phyloP scores from a whole-genome alignment of 2,797 vertebrate species.

The Cossypha caffra region DNA sequence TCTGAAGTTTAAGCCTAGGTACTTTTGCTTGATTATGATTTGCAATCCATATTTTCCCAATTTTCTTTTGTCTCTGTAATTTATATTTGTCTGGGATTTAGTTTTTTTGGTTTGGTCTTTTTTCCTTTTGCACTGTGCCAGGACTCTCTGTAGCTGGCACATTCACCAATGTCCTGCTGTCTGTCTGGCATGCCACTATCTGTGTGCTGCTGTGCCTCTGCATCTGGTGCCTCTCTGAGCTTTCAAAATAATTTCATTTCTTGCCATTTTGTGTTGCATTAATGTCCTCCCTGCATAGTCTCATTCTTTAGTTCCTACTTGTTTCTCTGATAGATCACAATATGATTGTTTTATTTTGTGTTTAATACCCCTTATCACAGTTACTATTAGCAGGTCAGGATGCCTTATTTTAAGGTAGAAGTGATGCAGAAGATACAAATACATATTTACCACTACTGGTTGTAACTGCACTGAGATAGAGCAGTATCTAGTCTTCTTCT shows the following conservation, averaged over 20 bases:
- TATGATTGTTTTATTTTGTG: background rate
- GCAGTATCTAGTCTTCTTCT: background rate
- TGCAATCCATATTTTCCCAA: background rate
- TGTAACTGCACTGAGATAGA: background rate
- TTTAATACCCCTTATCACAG: background rate
- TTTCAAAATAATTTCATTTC: background rate
- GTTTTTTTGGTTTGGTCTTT: background rate
- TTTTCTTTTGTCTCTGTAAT: background rate
- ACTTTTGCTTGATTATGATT: background rate
- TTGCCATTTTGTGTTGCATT: background rate
- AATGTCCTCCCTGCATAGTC: background rate
- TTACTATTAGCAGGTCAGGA: background rate
- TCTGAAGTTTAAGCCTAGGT: background rate
- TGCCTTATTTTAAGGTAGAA: background rate
- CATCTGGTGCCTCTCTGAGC: background rate
- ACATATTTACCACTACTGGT: background rate
- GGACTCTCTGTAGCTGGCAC: background rate
- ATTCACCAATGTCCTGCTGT: background rate
- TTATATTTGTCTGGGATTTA: background rate
- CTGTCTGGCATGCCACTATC: background rate
- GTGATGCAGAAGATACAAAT: background rate
- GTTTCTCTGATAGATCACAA: background rate
- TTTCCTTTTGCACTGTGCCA: background rate
- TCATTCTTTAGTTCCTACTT: background rate
- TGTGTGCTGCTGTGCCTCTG: background rate